phyloP scores from a whole-genome alignment of 2,113 vertebrate species.

The Proterorhinus semilunaris region DNA sequence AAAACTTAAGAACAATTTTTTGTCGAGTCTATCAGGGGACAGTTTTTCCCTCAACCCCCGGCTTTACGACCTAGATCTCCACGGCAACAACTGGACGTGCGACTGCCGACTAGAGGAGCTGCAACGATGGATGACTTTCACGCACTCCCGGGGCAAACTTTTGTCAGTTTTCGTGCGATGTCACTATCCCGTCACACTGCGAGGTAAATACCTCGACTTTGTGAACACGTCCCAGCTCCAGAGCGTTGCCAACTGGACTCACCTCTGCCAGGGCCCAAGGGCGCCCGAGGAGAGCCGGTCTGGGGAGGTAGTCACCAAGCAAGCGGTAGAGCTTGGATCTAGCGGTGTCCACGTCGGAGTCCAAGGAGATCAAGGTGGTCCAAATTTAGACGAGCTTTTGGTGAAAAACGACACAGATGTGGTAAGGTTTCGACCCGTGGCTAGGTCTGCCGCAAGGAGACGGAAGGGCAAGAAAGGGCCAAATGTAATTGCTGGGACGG shows the following conservation, averaged over 20 bases:
- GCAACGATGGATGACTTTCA: slow-evolving; percentile 85
- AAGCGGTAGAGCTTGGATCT: slow-evolving; percentile 16
- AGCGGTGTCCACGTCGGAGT: slow-evolving; percentile 29
- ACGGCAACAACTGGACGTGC: slow-evolving; percentile 92
- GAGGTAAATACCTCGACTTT: slow-evolving; percentile 89
- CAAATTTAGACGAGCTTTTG: slow-evolving; percentile 19
- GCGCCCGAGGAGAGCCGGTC: slow-evolving; percentile 54
- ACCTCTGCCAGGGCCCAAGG: slow-evolving; percentile 48
- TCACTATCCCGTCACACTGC: slow-evolving; percentile 78
- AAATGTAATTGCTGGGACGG: slow-evolving; percentile 32
- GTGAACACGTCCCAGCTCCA: slow-evolving; percentile 83
- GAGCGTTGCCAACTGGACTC: slow-evolving; percentile 60
- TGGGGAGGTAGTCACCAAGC: slow-evolving; percentile 38
- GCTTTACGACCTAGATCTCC: slow-evolving; percentile 87
- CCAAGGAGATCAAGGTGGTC: slow-evolving; percentile 62
- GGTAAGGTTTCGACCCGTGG: slow-evolving; percentile 40
- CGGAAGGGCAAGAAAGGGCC: slow-evolving; percentile 48
- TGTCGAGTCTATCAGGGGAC: slow-evolving; percentile 82
- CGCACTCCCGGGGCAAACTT: slow-evolving; percentile 85
- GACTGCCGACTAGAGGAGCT: slow-evolving; percentile 86
- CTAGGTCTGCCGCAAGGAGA: slow-evolving; percentile 40
- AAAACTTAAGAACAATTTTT: slow-evolving; percentile 85
- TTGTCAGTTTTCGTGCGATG: slow-evolving; percentile 89
- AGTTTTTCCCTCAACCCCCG: slow-evolving; percentile 81
- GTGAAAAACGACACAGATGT: slow-evolving; percentile 34